Percentiles rank a stretch among this genome's conserved stretches.
Conservation (phyloP, 2,888 invertebrate genomes). For the Cheilosia grossa region DNA sequence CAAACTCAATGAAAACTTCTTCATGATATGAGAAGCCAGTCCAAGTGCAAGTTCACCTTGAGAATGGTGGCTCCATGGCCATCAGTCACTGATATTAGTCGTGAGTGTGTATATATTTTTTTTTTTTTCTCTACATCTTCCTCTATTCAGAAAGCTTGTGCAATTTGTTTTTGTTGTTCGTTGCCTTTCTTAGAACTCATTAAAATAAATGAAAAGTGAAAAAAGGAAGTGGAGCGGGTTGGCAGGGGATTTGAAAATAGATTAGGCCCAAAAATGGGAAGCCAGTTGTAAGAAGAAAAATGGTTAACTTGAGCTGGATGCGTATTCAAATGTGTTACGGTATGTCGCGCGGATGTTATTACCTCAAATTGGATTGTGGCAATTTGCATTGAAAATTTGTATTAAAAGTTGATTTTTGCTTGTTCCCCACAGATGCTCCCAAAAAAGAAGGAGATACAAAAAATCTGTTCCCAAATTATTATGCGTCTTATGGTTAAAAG, state of each 20-base stretch:
- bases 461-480: too few relatives aligned
- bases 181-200: constrained; percentile 47
- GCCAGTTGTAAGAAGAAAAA: not conserved
- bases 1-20: constrained; percentile 38
- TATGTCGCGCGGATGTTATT: constrained; percentile 8
- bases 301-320: constrained; percentile 4
- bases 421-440: too few relatives aligned
- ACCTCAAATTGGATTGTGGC: too few relatives aligned
- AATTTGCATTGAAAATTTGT: too few relatives aligned
- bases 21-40: constrained; percentile 28
- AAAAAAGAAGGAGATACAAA: too few relatives aligned
- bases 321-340: not conserved
- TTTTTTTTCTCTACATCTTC: constrained; percentile 15
- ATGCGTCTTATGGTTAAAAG: too few relatives aligned
- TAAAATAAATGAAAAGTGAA: constrained; percentile 68
- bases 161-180: constrained; percentile 14
- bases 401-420: too few relatives aligned
- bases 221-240: constrained; percentile 25
- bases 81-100: constrained; percentile 52
- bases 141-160: constrained; percentile 1
- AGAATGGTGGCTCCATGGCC: constrained; percentile 61
- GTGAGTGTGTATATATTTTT: constrained; percentile 16
- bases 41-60: constrained; percentile 71
- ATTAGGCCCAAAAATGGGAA: constrained; percentile 12
- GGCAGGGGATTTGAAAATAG: constrained; percentile 6